Percentiles rank a stretch among this genome's conserved stretches.
Evolutionary conservation across 2,888 invertebrate species (phyloP).

Genomic region (Dasysyrphus albostriatus): DNA sequence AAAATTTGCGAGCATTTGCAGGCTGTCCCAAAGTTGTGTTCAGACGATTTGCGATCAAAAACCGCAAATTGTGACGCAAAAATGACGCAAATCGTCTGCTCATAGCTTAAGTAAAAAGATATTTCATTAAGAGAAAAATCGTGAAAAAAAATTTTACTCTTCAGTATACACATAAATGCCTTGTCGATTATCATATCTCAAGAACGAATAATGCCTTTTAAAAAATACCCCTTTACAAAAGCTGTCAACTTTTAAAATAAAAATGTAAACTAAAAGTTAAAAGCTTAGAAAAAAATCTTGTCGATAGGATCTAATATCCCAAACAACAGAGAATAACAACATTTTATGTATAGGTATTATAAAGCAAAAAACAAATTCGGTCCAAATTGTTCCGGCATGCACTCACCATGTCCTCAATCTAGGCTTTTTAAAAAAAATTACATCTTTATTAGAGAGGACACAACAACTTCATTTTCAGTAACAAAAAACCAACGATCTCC

Average conservation of each 20-base stretch:
- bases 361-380: conserved; percentile 23
- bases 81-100: too few relatives aligned
- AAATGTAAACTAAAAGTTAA: background rate
- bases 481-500: conserved; percentile 49
- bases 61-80: too few relatives aligned
- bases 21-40: too few relatives aligned
- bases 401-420: conserved; percentile 39
- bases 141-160: too few relatives aligned
- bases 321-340: background rate
- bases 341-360: background rate
- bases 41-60: too few relatives aligned
- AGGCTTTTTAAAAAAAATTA: conserved; percentile 43
- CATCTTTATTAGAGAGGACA: conserved; percentile 73
- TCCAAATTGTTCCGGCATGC: conserved; percentile 26
- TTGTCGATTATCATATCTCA: too few relatives aligned
- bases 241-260: background rate
- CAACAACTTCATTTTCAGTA: conserved; percentile 58
- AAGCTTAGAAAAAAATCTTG: background rate
- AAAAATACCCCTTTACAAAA: background rate
- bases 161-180: too few relatives aligned
- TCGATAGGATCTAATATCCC: background rate
- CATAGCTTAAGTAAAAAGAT: too few relatives aligned
- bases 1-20: too few relatives aligned
- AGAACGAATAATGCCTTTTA: background rate
- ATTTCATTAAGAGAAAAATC: too few relatives aligned